These are phyloP conservation scores for Rhinoderma darwinii DNA, from an alignment of 2,113 vertebrate species.

Conservation along the genomic window DNA sequence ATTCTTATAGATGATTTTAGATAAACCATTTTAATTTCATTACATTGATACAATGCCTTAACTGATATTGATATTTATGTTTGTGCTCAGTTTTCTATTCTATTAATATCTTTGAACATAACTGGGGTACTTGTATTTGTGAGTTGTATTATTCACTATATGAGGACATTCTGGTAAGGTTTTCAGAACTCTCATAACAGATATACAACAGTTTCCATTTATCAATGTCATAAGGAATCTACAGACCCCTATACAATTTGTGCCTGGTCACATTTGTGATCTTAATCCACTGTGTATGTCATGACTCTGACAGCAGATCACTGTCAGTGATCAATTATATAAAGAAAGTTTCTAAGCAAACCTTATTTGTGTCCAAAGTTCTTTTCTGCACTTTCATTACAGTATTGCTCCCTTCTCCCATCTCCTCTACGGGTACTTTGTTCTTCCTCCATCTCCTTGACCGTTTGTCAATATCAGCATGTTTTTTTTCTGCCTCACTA, in stretches of 20 bases:
- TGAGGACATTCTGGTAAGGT: background rate
- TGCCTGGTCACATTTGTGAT: background rate
- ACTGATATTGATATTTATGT: too few relatives aligned
- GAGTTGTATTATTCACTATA: background rate
- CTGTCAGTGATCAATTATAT: background rate
- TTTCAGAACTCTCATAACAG: background rate
- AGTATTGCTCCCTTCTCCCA: conserved; percentile 62
- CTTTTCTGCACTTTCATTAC: conserved; percentile 55
- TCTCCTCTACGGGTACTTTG: conserved; percentile 74
- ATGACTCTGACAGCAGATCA: background rate
- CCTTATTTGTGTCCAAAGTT: conserved; percentile 68
- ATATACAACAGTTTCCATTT: background rate
- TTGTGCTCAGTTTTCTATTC: background rate
- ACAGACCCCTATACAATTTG: background rate
- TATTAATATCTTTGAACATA: background rate
- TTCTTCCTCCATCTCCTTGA: conserved; percentile 81
- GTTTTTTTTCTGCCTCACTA: conserved; percentile 85
- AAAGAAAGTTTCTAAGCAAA: conserved; percentile 59
- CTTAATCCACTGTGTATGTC: background rate
- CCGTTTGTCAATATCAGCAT: conserved; percentile 71
- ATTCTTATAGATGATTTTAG: too few relatives aligned
- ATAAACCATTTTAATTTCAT: too few relatives aligned
- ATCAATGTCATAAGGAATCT: background rate
- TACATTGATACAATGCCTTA: too few relatives aligned
- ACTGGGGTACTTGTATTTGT: background rate